phyloP scores from a whole-genome alignment of 2,888 invertebrate species.

The Catocala fraxini region DNA sequence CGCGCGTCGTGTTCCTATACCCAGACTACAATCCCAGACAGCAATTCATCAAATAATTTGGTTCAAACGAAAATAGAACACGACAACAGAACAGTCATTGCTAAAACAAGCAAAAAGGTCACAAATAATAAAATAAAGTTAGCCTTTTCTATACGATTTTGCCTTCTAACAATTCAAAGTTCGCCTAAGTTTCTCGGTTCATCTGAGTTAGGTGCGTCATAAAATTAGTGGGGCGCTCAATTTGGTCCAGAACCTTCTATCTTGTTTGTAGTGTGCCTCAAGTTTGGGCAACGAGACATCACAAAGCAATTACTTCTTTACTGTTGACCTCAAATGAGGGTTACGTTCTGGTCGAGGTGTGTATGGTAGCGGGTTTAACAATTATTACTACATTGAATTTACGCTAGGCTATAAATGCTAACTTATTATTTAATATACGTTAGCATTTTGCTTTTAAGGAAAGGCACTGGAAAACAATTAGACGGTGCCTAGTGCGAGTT shows the following conservation, averaged over 20 bases:
- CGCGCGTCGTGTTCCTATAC: too few species aligned
- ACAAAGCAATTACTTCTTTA: conserved; percentile 29
- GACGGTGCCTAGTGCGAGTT: too few species aligned
- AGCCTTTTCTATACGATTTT: background rate
- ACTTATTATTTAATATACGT: too few species aligned
- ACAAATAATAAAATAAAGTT: background rate
- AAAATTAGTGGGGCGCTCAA: conserved; percentile 37
- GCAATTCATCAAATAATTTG: background rate
- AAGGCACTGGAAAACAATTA: too few species aligned
- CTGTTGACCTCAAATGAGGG: conserved; percentile 9
- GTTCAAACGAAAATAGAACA: background rate
- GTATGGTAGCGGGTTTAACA: too few species aligned
- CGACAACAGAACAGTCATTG: background rate
- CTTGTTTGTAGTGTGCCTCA: conserved; percentile 30
- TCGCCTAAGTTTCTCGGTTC: conserved; percentile 13
- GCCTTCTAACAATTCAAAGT: conserved; percentile 6
- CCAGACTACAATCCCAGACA: background rate
- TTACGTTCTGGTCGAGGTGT: background rate
- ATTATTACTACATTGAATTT: too few species aligned
- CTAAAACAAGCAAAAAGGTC: background rate
- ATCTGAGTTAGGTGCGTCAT: conserved; percentile 28
- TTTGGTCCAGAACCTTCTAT: conserved; percentile 24
- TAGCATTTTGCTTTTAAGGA: too few species aligned
- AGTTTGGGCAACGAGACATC: conserved; percentile 30
- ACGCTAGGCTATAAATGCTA: too few species aligned